Conservation (phyloP, 2,113 vertebrate genomes). For the Lycocorax pyrrhopterus region DNA sequence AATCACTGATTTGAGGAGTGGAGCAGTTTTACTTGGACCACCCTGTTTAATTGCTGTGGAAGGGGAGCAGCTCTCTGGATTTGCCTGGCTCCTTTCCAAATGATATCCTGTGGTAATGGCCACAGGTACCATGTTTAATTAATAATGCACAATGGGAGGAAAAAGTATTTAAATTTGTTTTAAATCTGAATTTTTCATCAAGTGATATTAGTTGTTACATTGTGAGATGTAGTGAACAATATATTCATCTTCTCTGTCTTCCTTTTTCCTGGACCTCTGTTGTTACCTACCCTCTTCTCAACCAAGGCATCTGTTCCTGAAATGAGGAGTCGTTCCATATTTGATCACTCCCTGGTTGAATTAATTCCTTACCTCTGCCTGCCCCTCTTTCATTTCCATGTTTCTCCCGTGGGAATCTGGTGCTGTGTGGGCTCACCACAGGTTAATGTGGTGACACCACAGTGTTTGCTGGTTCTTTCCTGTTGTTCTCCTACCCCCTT, state of each 20-base stretch:
- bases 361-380: not conserved
- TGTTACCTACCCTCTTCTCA: not conserved
- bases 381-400: not conserved
- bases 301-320: not conserved
- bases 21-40: not conserved
- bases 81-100: not conserved
- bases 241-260: not conserved
- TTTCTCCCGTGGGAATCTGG: not conserved
- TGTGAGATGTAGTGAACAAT: not conserved
- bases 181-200: not conserved
- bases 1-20: not conserved
- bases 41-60: not conserved
- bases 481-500: not conserved
- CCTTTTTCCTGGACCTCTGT: not conserved
- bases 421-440: not conserved
- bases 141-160: not conserved
- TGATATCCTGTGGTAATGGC: fast-evolving
- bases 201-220: not conserved
- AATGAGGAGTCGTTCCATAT: fast-evolving
- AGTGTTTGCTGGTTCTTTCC: not conserved
- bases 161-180: not conserved
- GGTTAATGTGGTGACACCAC: not conserved
- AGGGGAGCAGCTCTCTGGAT: not conserved
- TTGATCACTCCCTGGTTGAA: not conserved
- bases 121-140: not conserved